Evolutionary conservation across 2,797 vertebrate genomes (phyloP).

Genomic region (Pelochelys cantorii): DNA sequence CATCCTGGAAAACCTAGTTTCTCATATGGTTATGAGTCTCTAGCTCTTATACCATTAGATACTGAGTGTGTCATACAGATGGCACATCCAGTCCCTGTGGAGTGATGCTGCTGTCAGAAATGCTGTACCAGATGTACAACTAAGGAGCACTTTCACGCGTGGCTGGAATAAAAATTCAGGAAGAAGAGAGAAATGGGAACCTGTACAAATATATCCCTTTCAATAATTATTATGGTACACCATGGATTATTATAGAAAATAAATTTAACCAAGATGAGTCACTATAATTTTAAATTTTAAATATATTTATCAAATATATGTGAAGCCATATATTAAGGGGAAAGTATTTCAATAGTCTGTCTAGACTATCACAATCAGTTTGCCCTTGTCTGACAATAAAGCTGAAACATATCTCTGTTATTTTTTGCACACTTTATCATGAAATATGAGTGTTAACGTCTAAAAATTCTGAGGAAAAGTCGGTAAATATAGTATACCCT

Average conservation of each 20-base stretch:
- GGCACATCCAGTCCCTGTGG: conserved; percentile 59
- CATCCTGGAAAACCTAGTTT: conserved; percentile 54
- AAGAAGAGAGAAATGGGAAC: conserved; percentile 35
- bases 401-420: neutral
- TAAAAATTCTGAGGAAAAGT: neutral
- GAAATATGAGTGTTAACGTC: neutral
- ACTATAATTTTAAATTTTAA: conserved; percentile 38
- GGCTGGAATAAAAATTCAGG: conserved; percentile 61
- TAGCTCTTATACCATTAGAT: conserved; percentile 64
- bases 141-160: conserved; percentile 50
- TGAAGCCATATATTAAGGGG: neutral
- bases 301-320: conserved; percentile 11
- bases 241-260: conserved; percentile 50
- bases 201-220: conserved; percentile 50
- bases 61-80: conserved; percentile 67
- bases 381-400: neutral
- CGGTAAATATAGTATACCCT: neutral
- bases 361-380: neutral
- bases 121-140: conserved; percentile 69
- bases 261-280: conserved; percentile 40
- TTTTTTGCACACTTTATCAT: neutral
- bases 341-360: neutral
- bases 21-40: conserved; percentile 35
- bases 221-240: conserved; percentile 49
- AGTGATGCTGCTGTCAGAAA: conserved; percentile 71